A percentile compares a stretch with the other conserved stretches of the same genome.
phyloP scores from a whole-genome alignment of 2,113 vertebrate species.

The Actenoides lindsayi region DNA sequence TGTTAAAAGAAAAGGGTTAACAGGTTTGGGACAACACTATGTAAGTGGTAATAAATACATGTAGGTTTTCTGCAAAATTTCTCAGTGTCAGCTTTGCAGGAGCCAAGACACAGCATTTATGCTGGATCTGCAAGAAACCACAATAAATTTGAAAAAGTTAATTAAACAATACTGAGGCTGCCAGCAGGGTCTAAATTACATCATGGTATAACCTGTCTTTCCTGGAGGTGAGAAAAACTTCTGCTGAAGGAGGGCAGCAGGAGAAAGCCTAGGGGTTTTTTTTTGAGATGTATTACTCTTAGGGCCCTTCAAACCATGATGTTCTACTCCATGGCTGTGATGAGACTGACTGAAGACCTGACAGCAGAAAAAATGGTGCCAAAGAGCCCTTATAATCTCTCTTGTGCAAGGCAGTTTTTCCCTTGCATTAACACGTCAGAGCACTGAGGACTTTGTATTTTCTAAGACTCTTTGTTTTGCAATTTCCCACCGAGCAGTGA shows the following conservation, averaged over 20 bases:
- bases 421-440: background rate
- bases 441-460: background rate
- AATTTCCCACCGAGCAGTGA: background rate
- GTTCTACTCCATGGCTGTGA: background rate
- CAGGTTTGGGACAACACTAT: background rate
- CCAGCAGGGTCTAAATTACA: background rate
- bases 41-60: background rate
- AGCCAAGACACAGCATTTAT: background rate
- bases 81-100: background rate
- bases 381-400: background rate
- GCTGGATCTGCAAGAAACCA: constrained; percentile 6
- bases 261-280: background rate
- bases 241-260: background rate
- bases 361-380: background rate
- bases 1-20: background rate
- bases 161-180: background rate
- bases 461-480: background rate
- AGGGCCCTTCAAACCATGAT: background rate
- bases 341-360: background rate
- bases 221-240: background rate
- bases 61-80: background rate
- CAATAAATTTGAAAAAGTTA: constrained; percentile 33
- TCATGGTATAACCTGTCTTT: background rate
- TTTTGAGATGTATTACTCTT: background rate
- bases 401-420: background rate